These are phyloP conservation scores for Oncorhynchus kisutch DNA, from an alignment of 2,113 vertebrate species.

Conservation along the genomic window DNA sequence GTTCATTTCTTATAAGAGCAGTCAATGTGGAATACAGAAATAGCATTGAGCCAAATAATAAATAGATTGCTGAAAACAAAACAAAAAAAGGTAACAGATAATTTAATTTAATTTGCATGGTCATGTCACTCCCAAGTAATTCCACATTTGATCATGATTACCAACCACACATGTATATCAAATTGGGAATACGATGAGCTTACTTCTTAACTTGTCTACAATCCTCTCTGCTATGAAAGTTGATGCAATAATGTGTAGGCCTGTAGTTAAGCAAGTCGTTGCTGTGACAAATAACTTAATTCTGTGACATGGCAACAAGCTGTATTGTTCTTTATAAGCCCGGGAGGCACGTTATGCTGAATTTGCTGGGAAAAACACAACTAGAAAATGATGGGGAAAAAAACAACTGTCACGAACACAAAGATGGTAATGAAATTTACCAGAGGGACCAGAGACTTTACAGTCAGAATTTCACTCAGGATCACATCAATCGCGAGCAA, in stretches of 20 bases:
- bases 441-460: slow-evolving; percentile 12
- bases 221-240: not conserved
- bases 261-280: too few relatives aligned
- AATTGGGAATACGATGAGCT: not conserved
- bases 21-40: slow-evolving; percentile 47
- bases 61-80: slow-evolving; percentile 16
- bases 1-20: slow-evolving; percentile 9
- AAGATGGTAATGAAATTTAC: slow-evolving; percentile 35
- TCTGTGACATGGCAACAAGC: slow-evolving; percentile 11
- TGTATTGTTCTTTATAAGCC: slow-evolving; percentile 22
- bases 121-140: not conserved
- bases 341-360: slow-evolving; percentile 13
- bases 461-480: not conserved
- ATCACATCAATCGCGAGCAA: not conserved
- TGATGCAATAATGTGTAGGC: too few relatives aligned
- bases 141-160: not conserved
- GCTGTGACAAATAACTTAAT: too few relatives aligned
- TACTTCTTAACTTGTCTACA: not conserved
- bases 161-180: not conserved
- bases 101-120: not conserved
- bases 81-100: slow-evolving; percentile 22
- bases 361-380: slow-evolving; percentile 26
- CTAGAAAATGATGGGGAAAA: not conserved
- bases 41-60: slow-evolving; percentile 15
- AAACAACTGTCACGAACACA: not conserved